Evolutionary conservation across 2,113 vertebrate species (phyloP).

Genomic region (Connochaetes taurinus): DNA sequence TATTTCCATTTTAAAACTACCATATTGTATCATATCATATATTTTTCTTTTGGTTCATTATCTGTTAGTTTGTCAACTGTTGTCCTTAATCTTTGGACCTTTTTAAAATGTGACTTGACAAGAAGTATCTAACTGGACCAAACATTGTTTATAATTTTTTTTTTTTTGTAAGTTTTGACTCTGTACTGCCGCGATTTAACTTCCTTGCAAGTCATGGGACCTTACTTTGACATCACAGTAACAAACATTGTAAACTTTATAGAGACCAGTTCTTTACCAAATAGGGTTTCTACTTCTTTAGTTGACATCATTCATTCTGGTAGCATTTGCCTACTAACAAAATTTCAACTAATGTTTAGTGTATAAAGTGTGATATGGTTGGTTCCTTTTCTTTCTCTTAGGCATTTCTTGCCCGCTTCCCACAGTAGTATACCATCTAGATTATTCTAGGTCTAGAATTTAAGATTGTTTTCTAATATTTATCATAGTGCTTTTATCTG

Average conservation of each 20-base stretch:
- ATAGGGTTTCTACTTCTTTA: not conserved
- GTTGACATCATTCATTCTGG: not conserved
- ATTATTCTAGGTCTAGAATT: conserved; percentile 10
- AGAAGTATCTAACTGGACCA: not conserved
- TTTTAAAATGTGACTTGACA: not conserved
- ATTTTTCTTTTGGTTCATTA: not conserved
- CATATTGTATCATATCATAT: not conserved
- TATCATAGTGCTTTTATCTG: not conserved
- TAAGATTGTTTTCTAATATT: not conserved
- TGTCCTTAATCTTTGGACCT: not conserved
- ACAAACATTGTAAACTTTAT: not conserved
- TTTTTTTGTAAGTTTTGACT: not conserved
- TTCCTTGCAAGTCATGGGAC: not conserved
- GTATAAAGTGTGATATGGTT: not conserved
- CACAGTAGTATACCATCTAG: not conserved
- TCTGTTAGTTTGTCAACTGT: not conserved
- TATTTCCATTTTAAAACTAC: not conserved
- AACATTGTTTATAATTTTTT: not conserved
- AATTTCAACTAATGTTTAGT: not conserved
- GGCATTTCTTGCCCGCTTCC: not conserved
- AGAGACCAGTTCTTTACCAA: not conserved
- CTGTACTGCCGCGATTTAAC: not conserved
- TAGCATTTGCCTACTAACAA: not conserved
- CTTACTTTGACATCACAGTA: conserved; percentile 31
- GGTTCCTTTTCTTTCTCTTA: not conserved